Evolutionary conservation across 2,888 invertebrate species (phyloP), one percentile per base, ranked within the genome.

Genomic region (Ornithoptera priamus): DNA sequence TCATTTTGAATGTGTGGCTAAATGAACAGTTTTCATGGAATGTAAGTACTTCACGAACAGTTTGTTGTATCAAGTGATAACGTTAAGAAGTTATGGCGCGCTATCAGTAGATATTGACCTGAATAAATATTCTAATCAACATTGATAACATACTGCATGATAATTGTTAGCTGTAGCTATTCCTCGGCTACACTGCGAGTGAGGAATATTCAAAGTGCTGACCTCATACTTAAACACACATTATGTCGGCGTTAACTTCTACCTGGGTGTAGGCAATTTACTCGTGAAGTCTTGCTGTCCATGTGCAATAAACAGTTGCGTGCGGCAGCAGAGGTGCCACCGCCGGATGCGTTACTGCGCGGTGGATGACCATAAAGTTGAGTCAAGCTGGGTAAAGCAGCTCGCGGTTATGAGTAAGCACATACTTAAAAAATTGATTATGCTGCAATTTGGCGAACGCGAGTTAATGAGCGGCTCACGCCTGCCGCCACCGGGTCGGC

Each of bases 41-140:
- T 39, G 39, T 39, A 39, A n/a, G 53, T 15, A 15, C 53, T 39
- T 53, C 6, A n/a, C 53, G 18, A 6, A 18, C 53, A 17, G 53
- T 65, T 10, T 63, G 50, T 42, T 50, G 18, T 65, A 70, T 24
- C 46, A 53, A 59, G 58, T 62, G 71, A 68, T 67, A 66, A 70
- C 22, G 12, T 59, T 59, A 65, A 74, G 73, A 72, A 73, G 74
- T 80, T 78, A 73, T 75, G 72, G 65, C 56, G 56, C 76, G 74
- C 79, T 88, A 88, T 90, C 88, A 78, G 71, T 71, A 88, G 88
- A 89, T 90, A 87, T 85, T 89, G 89, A 90, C 90, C 89, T 88
- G 81, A 87, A 88, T 90, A 85, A 81, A 80, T 81, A 79, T 73
- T 75, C 76, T 88, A 89, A 90, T 90, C 89, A 79, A 10, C 36